Evolutionary conservation across 2,888 invertebrate genomes (phyloP).

Genomic region (Conomelus anceps): DNA sequence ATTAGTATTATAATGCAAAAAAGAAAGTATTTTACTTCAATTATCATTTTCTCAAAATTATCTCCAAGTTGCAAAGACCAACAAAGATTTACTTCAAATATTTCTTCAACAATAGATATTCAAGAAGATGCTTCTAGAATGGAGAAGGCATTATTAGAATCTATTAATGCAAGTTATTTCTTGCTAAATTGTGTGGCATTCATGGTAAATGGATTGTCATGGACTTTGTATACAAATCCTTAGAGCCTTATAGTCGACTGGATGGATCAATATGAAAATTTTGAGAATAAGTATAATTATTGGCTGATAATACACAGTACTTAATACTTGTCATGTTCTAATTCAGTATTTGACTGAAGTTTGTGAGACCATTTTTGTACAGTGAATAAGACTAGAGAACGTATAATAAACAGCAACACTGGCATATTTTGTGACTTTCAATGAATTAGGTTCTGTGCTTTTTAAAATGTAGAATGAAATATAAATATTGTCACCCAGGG

Average conservation of each 20-base stretch:
- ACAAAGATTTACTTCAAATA: too few relatives aligned
- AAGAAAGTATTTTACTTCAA: too few relatives aligned
- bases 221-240: neutral
- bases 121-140: too few relatives aligned
- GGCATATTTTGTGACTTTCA: neutral
- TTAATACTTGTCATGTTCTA: neutral
- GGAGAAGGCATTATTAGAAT: neutral
- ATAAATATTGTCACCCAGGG: neutral
- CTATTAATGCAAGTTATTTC: neutral
- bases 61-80: too few relatives aligned
- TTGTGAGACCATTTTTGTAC: neutral
- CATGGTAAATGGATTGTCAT: neutral
- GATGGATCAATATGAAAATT: neutral
- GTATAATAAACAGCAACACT: neutral
- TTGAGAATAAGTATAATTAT: neutral
- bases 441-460: neutral
- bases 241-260: neutral
- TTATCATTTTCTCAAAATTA: too few relatives aligned
- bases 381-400: neutral
- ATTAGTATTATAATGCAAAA: too few relatives aligned
- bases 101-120: too few relatives aligned
- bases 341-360: neutral
- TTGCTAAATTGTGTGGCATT: too few relatives aligned
- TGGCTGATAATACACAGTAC: neutral
- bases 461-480: neutral